A percentile compares a stretch with the other conserved stretches of the same genome.
Conservation (phyloP, 2,113 vertebrate species). For the Cheilinus undulatus region DNA sequence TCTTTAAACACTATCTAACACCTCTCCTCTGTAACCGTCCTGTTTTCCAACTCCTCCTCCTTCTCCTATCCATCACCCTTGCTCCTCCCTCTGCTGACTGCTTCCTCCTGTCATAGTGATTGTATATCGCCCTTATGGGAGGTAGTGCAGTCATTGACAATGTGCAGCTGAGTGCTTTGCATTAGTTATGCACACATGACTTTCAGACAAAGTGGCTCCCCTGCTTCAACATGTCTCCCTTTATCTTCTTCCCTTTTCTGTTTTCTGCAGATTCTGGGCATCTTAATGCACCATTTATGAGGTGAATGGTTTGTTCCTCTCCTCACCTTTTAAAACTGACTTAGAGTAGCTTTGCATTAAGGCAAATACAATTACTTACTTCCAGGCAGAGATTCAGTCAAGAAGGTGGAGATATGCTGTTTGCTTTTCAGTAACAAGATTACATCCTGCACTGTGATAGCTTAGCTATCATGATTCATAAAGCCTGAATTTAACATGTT, state of each 20-base stretch:
- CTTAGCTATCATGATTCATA: too few relatives aligned
- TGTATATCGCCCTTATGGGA: constrained; percentile 59
- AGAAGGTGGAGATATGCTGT: too few relatives aligned
- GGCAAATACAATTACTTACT: too few relatives aligned
- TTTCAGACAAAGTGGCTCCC: constrained; percentile 48
- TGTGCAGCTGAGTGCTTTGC: constrained; percentile 61
- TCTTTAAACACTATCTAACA: not conserved
- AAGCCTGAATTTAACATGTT: too few relatives aligned
- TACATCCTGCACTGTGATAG: too few relatives aligned
- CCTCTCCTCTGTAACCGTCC: constrained; percentile 16
- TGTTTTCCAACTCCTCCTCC: constrained; percentile 26
- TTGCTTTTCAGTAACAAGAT: too few relatives aligned
- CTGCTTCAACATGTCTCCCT: not conserved
- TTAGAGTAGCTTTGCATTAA: not conserved
- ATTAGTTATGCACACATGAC: constrained; percentile 58
- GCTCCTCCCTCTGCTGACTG: constrained; percentile 35
- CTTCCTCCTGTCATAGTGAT: constrained; percentile 37
- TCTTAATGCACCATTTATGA: constrained; percentile 21
- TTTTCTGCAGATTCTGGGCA: constrained; percentile 5
- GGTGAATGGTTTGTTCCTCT: not conserved
- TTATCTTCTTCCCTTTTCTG: not conserved
- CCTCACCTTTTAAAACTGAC: not conserved
- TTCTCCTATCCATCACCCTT: constrained; percentile 42
- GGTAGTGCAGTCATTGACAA: constrained; percentile 35
- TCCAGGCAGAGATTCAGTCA: too few relatives aligned